phyloP scores from a whole-genome alignment of 1,140 invertebrate genomes.

The Yoshiicerus persimilis region DNA sequence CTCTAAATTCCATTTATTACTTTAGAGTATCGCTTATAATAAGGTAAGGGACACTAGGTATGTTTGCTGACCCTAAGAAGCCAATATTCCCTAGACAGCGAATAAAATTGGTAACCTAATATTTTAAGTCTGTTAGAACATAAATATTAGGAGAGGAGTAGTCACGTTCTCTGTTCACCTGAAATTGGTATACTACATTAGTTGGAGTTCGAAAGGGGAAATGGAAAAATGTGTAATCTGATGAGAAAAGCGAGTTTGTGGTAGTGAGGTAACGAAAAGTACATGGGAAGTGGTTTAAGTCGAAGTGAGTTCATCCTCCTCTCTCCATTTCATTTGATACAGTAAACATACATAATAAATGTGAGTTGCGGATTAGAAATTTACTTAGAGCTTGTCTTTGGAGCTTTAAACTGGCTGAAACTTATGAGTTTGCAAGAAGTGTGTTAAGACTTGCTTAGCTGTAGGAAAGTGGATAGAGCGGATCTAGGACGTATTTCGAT shows the following conservation, averaged over 20 bases:
- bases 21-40: no score
- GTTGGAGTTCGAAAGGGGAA: no score
- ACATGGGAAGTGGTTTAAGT: not conserved
- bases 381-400: not conserved
- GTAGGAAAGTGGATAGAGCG: not conserved
- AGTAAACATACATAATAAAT: slow-evolving; percentile 15
- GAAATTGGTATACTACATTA: no score
- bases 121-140: no score
- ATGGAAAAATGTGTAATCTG: not conserved
- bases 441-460: not conserved
- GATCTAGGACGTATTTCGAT: not conserved
- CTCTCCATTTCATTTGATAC: not conserved
- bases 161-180: no score
- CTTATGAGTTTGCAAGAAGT: not conserved
- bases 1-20: no score
- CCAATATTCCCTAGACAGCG: no score
- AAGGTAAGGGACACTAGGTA: no score
- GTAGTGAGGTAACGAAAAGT: not conserved
- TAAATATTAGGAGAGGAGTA: no score
- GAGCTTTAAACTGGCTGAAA: not conserved
- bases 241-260: no score
- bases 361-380: slow-evolving; percentile 12
- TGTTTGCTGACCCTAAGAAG: no score
- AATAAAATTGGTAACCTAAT: no score
- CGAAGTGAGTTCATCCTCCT: not conserved